Conservation (phyloP, 2,113 vertebrate species). For the Pleuronectes platessa region DNA sequence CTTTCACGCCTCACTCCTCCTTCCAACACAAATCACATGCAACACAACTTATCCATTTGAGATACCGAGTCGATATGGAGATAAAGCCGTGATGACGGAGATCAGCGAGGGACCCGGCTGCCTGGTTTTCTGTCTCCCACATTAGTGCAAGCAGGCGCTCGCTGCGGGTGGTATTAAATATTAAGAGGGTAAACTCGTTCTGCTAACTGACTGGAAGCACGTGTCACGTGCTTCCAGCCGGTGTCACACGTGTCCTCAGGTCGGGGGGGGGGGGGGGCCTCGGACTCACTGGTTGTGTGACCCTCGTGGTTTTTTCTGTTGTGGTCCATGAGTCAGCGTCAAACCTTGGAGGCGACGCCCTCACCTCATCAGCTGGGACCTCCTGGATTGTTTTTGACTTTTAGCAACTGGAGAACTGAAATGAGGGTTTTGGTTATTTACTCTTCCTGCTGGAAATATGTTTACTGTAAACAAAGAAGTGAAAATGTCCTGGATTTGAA, state of each 20-base stretch:
- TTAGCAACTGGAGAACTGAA: too few species aligned
- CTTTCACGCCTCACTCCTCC: slow-evolving; percentile 89
- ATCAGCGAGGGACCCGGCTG: slow-evolving; percentile 81
- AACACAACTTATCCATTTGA: slow-evolving; percentile 92
- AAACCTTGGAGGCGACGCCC: slow-evolving; percentile 9
- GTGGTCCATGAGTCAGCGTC: slow-evolving; percentile 4
- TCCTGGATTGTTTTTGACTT: neutral
- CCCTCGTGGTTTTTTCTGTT: neutral
- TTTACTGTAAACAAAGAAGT: too few species aligned
- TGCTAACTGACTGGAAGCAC: slow-evolving; percentile 85
- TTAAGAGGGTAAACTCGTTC: slow-evolving; percentile 86
- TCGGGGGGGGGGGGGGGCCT: slow-evolving; percentile 21
- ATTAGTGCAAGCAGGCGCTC: slow-evolving; percentile 85
- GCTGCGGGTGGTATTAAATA: slow-evolving; percentile 90
- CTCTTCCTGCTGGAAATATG: neutral
- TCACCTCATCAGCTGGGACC: slow-evolving; percentile 10
- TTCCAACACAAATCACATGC: slow-evolving; percentile 88
- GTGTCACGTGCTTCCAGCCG: too few species aligned
- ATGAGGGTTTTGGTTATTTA: neutral
- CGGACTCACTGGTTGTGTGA: slow-evolving; percentile 26
- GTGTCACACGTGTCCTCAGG: slow-evolving; percentile 30
- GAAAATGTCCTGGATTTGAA: too few species aligned
- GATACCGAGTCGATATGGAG: slow-evolving; percentile 89
- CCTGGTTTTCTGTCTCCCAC: slow-evolving; percentile 84
- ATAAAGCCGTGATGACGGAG: slow-evolving; percentile 84